These are phyloP conservation scores for Psophia crepitans DNA, from an alignment of 2,113 vertebrate genomes.

Conservation along the genomic window DNA sequence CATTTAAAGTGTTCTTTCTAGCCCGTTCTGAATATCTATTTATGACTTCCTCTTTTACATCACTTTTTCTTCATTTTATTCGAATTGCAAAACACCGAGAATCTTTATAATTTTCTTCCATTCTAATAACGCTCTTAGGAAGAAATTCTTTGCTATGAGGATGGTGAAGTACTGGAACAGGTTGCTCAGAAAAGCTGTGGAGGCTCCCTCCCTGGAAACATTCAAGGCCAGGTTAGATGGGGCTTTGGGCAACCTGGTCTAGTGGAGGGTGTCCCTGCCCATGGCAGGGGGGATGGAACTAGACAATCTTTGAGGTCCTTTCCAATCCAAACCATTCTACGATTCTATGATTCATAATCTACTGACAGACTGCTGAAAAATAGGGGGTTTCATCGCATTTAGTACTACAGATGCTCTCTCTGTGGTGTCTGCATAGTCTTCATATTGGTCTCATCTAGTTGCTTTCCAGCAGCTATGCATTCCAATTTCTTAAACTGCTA, in stretches of 20 bases:
- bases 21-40: not conserved
- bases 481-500: not conserved
- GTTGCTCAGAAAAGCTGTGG: no score
- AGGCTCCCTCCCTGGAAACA: no score
- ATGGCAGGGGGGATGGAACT: no score
- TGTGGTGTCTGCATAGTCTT: not conserved
- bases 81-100: not conserved
- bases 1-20: not conserved
- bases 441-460: not conserved
- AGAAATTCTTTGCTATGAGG: no score
- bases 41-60: fast-evolving
- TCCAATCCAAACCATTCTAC: no score
- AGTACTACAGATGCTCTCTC: not conserved
- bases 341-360: no score
- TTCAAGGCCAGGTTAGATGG: no score
- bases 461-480: not conserved
- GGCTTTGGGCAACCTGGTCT: no score
- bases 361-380: not conserved
- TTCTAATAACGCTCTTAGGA: not conserved
- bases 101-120: not conserved
- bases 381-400: fast-evolving
- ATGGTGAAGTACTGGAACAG: no score
- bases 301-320: no score
- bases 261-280: no score
- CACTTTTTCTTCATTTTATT: not conserved